Evolutionary conservation across 92 coral and sea anemone genomes (phyloP).

Genomic region (Actinernus sp.): DNA sequence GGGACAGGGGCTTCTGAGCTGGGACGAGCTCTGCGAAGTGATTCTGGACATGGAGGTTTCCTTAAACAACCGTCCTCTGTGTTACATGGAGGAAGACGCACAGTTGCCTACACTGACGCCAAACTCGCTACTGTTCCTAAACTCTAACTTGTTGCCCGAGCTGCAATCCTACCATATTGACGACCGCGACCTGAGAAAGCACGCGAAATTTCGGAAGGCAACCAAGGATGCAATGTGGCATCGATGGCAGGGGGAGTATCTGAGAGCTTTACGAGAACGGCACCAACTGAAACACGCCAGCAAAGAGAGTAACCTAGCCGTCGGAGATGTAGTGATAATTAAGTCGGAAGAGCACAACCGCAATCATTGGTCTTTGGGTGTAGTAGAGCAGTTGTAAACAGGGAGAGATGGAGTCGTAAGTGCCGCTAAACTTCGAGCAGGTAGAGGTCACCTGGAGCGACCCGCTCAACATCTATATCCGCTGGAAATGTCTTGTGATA

Average conservation of each 20-base stretch:
- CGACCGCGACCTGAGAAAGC: slow-evolving; percentile 9
- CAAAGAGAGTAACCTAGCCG: not conserved
- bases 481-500: slow-evolving; percentile 14
- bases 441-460: slow-evolving; percentile 28
- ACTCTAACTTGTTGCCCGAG: slow-evolving; percentile 20
- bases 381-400: slow-evolving; percentile 25
- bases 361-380: slow-evolving; percentile 41
- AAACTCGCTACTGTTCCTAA: slow-evolving; percentile 12
- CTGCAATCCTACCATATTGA: slow-evolving; percentile 2
- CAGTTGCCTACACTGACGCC: slow-evolving; percentile 49
- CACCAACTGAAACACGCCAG: slow-evolving; percentile 4
- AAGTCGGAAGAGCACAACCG: slow-evolving; percentile 38
- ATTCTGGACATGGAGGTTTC: slow-evolving; percentile 51
- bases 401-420: slow-evolving; percentile 43
- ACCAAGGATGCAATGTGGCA: slow-evolving; percentile 21
- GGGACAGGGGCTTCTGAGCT: slow-evolving; percentile 44
- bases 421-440: slow-evolving; percentile 33
- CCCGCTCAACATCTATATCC: slow-evolving; percentile 19
- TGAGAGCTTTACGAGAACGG: slow-evolving; percentile 34
- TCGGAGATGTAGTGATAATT: not conserved
- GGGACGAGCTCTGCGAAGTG: slow-evolving; percentile 42
- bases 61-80: slow-evolving; percentile 29
- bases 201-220: slow-evolving; percentile 1
- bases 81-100: slow-evolving; percentile 52
- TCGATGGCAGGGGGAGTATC: slow-evolving; percentile 26